Base-by-base conservation (phyloP, 2,797 vertebrate species). In the Scolopax rusticola region DNA sequence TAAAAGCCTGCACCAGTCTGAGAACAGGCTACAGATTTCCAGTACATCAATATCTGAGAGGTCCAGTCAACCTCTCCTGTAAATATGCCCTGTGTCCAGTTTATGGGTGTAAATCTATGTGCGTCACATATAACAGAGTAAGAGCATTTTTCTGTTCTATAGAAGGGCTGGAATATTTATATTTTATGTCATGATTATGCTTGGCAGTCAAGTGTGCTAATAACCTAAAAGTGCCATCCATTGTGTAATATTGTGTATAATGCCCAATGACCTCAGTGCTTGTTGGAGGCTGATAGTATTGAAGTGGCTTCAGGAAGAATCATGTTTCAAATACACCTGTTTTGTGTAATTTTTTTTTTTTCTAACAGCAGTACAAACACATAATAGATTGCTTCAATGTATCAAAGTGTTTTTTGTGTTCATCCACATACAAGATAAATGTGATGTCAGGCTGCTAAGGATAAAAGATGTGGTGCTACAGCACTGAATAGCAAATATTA, bases 91-190 rank as follows among this genome's bases (percentile, higher is more conserved):
- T 74, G 19, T 69, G 43, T 56, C 15, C 41, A 71, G 7, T 1
- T 0, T 53, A 38, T 1, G 0, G 1, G 3, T 15, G 23, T 81
- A 16, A 0, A 1, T 82, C 28, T 56, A 5, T 43, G 10, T 57
- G 15, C 9, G 71, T 93, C 11, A 27, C 21, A 17, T 16, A 57
- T 41, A 71, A 43, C 1, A 78, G 17, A 2, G 8, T 41, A 19
- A 82, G 67, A 81, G 3, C 0, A 5, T 89, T 89, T 79, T 87
- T 77, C 48, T 71, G 4, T 82, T 84, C 59, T 60, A 28, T 27
- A 33, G 32, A 75, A 75, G 60, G 18, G 12, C 21, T 60, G 30
- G 12, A 70, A 43, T 60, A 33, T 43, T 45, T 54, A 32, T 30
- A 54, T 3, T 61, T 21, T 50, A 69, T 73, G 61, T 86, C 73